These are phyloP conservation scores for Oenanthe melanoleuca DNA, from an alignment of 2,113 vertebrate genomes.

Conservation along the genomic window DNA sequence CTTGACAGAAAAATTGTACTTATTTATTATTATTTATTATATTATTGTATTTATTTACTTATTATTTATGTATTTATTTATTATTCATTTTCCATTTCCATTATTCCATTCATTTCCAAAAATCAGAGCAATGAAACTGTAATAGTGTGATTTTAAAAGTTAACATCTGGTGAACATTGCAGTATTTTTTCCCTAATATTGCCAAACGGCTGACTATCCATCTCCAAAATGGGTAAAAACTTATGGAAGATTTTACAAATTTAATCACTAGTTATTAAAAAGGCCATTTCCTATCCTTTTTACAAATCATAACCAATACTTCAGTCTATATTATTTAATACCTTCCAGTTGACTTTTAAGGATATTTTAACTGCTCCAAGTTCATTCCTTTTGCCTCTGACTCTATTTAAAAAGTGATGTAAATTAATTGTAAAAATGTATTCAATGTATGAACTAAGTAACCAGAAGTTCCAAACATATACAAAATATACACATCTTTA, in stretches of 20 bases:
- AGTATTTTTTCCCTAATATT: neutral
- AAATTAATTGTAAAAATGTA: neutral
- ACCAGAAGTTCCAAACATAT: neutral
- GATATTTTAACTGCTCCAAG: neutral
- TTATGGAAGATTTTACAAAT: neutral
- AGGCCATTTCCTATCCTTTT: neutral
- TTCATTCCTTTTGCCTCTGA: neutral
- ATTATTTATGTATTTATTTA: too few species aligned
- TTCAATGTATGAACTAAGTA: neutral
- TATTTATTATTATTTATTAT: neutral
- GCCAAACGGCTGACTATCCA: neutral
- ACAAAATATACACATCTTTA: neutral
- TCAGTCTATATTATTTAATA: neutral
- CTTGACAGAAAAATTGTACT: neutral
- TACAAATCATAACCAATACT: neutral
- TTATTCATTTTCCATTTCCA: neutral
- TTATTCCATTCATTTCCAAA: neutral
- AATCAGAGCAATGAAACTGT: neutral
- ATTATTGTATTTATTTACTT: too few species aligned
- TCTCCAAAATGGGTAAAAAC: neutral
- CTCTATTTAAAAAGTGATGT: neutral
- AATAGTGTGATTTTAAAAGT: neutral
- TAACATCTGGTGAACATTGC: neutral
- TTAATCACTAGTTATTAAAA: neutral
- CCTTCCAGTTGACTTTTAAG: neutral